Evolutionary conservation across 1,140 invertebrate species (phyloP).

Genomic region (Sinonovacula constricta): DNA sequence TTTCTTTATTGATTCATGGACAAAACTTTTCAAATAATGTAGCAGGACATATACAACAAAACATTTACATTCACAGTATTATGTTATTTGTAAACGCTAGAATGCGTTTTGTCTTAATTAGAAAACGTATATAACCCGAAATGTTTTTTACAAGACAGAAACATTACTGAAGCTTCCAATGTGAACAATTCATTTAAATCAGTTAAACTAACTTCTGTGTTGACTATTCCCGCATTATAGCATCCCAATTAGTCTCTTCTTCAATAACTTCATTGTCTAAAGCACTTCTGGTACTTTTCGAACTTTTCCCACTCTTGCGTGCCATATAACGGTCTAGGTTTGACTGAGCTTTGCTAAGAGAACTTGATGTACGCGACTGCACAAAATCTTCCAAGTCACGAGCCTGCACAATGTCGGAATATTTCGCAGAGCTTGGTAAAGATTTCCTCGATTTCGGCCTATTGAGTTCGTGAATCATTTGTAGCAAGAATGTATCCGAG

Average conservation of each 20-base stretch:
- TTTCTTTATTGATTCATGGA: no score
- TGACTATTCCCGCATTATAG: no score
- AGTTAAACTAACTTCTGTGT: no score
- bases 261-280: slow-evolving; percentile 24
- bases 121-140: no score
- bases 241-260: slow-evolving; percentile 25
- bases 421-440: neutral
- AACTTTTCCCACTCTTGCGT: slow-evolving; percentile 34
- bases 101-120: no score
- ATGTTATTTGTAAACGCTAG: no score
- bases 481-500: slow-evolving; percentile 46
- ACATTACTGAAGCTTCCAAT: no score
- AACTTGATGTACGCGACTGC: slow-evolving; percentile 39
- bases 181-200: no score
- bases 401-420: slow-evolving; percentile 22
- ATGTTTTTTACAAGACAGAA: no score
- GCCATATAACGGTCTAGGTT: slow-evolving; percentile 41
- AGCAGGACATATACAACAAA: no score
- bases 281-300: slow-evolving; percentile 28
- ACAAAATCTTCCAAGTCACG: slow-evolving; percentile 46
- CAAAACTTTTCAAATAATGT: no score
- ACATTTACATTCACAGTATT: no score
- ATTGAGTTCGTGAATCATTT: slow-evolving; percentile 52
- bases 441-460: slow-evolving; percentile 21
- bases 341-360: slow-evolving; percentile 40